Conservation (phyloP, 1,140 invertebrate genomes). For the Cotesia glomerata region DNA sequence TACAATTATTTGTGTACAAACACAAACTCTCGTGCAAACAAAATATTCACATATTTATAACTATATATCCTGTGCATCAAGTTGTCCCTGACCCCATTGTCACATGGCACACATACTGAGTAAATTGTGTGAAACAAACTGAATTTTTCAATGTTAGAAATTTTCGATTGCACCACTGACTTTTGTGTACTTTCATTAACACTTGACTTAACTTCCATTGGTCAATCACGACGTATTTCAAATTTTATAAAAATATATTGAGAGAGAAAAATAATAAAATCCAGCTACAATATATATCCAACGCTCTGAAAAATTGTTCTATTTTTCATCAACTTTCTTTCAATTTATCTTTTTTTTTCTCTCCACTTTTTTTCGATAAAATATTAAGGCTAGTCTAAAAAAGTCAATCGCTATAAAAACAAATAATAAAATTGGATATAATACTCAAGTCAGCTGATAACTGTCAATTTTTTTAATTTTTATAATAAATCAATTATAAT, state of each 20-base stretch:
- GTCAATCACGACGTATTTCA: constrained; percentile 1
- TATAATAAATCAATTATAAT: no score
- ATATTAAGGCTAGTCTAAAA: no score
- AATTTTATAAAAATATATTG: not conserved
- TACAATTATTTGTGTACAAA: no score
- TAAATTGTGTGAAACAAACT: constrained; percentile 13
- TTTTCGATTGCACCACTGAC: not conserved
- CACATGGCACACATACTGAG: constrained; percentile 9
- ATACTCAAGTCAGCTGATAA: no score
- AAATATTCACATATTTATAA: not conserved
- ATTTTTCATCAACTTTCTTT: constrained; percentile 8
- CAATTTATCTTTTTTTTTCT: not conserved
- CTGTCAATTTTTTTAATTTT: no score
- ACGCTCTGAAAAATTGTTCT: constrained; percentile 6
- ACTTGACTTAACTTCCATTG: constrained; percentile 1
- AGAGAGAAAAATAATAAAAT: not conserved
- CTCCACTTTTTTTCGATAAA: not conserved
- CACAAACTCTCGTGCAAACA: no score
- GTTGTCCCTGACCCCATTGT: constrained; percentile 22
- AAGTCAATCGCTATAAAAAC: no score
- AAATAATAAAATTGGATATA: no score
- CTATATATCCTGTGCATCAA: not conserved
- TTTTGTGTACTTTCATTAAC: not conserved
- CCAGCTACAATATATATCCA: not conserved
- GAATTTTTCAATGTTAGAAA: not conserved